A percentile compares a stretch with the other conserved stretches of the same genome.
Conservation (phyloP, 2,797 vertebrate species). For the Mormyrops attenuatus region DNA sequence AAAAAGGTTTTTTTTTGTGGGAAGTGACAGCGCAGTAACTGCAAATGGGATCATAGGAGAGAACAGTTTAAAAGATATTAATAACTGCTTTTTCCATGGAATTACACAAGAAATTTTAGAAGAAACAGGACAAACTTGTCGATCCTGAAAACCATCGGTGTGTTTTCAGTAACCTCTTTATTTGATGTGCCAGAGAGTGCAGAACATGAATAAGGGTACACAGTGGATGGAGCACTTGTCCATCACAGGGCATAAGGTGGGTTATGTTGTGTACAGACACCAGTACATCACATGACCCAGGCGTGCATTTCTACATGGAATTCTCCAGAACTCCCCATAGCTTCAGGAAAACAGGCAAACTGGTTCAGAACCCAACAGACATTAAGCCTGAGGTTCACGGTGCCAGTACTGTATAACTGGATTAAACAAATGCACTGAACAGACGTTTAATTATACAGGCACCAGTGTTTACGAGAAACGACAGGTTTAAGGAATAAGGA, state of each 20-base stretch:
- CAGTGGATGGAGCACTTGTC: neutral
- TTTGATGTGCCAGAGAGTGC: neutral
- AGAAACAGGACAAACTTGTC: neutral
- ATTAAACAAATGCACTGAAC: neutral
- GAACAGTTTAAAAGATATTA: neutral
- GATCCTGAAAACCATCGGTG: neutral
- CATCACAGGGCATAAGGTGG: neutral
- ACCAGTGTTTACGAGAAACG: neutral
- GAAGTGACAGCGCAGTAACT: neutral
- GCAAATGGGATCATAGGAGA: neutral
- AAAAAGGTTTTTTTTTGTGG: neutral
- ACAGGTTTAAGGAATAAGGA: neutral
- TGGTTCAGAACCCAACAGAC: neutral
- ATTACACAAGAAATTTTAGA: neutral
- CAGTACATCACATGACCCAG: neutral
- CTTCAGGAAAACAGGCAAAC: neutral
- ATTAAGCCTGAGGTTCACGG: neutral
- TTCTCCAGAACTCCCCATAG: neutral
- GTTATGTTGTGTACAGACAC: neutral
- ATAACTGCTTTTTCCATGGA: neutral
- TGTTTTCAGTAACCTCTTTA: neutral
- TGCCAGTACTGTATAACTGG: neutral
- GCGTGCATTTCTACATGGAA: neutral
- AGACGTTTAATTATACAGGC: conserved; percentile 39
- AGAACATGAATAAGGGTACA: neutral